Evolutionary conservation across 2,113 vertebrate species (phyloP).

Genomic region (Pseudorasbora parva): DNA sequence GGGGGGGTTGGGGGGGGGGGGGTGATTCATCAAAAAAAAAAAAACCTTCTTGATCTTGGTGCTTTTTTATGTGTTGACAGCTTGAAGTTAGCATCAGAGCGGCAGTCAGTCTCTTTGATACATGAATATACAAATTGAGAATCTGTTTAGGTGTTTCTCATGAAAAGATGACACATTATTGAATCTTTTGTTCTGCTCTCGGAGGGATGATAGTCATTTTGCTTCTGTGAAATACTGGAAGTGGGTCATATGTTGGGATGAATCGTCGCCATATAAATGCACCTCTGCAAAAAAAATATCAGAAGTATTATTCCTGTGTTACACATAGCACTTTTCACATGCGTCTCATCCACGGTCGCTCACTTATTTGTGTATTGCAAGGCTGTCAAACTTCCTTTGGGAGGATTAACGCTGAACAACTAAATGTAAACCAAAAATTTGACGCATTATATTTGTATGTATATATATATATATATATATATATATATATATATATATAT

Average conservation of each 20-base stretch:
- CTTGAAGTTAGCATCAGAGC: conserved; percentile 12
- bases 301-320: too few relatives aligned
- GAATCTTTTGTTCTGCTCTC: conserved; percentile 17
- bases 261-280: not conserved
- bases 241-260: not conserved
- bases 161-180: conserved; percentile 15
- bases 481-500: too few relatives aligned
- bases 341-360: too few relatives aligned
- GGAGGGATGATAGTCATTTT: not conserved
- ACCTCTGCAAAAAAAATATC: not conserved
- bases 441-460: too few relatives aligned
- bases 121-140: conserved; percentile 18
- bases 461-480: too few relatives aligned
- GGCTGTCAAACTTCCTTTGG: too few relatives aligned
- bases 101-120: not conserved
- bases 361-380: too few relatives aligned
- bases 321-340: too few relatives aligned
- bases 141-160: conserved; percentile 2
- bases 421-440: too few relatives aligned
- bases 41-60: not conserved
- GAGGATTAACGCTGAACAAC: too few relatives aligned
- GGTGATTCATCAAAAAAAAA: not conserved
- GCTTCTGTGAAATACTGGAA: conserved; percentile 1
- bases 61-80: not conserved
- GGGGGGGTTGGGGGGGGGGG: too few relatives aligned